These are phyloP conservation scores for Andrena haemorrhoa DNA, from an alignment of 2,888 invertebrate species.

Conservation along the genomic window DNA sequence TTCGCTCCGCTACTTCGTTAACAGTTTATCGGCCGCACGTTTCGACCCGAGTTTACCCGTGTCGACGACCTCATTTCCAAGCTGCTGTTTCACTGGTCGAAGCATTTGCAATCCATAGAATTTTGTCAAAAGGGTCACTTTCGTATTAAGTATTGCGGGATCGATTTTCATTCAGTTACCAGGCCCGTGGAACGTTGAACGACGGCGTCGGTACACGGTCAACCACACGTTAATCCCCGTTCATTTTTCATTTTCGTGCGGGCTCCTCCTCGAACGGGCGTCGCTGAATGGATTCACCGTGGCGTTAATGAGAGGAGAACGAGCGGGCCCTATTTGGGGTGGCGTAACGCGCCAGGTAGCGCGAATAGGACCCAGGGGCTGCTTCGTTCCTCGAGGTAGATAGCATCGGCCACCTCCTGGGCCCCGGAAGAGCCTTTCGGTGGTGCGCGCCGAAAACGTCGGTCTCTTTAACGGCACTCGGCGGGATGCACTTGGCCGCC, in stretches of 20 bases:
- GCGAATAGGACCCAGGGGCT: conserved; percentile 18
- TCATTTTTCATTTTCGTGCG: conserved; percentile 69
- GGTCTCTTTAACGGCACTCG: conserved; percentile 62
- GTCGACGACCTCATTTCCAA: background rate
- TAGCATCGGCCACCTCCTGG: conserved; percentile 48
- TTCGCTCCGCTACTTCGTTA: background rate
- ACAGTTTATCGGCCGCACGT: background rate
- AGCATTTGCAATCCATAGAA: no score
- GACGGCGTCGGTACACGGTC: conserved; percentile 26
- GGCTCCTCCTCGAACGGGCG: conserved; percentile 32
- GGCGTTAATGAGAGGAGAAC: conserved; percentile 73
- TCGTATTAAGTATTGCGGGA: no score
- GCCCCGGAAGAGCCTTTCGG: conserved; percentile 40
- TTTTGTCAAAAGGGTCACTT: no score
- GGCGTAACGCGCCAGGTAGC: conserved; percentile 58
- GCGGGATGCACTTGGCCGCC: conserved; percentile 59
- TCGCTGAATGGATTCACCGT: conserved; percentile 66
- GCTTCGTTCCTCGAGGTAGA: conserved; percentile 58
- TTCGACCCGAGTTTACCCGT: background rate
- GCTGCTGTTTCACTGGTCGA: no score
- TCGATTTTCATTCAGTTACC: no score
- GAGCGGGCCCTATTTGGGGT: conserved; percentile 61
- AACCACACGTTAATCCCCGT: conserved; percentile 64
- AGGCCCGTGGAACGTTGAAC: conserved; percentile 1
- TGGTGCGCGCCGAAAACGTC: conserved; percentile 60